phyloP scores from a whole-genome alignment of 2,113 vertebrate genomes.

The Neomonachus schauinslandi region DNA sequence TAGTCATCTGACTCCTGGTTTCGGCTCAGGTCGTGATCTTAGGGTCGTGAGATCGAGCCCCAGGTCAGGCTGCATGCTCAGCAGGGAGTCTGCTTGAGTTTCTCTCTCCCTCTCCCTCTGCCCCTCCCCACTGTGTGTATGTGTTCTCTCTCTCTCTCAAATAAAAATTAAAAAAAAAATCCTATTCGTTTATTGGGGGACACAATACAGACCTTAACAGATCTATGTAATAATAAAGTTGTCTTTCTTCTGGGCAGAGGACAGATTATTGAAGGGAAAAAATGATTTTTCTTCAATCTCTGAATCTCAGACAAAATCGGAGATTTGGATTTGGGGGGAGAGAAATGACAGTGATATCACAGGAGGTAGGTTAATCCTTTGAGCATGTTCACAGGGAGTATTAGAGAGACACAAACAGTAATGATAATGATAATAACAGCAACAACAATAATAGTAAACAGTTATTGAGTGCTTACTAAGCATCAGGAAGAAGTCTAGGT shows the following conservation, averaged over 20 bases:
- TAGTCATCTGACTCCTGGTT: background rate
- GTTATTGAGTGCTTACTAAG: too few species aligned
- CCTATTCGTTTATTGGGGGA: background rate
- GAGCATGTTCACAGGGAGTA: background rate
- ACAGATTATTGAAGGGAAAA: background rate
- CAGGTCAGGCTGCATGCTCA: background rate
- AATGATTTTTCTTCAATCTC: background rate
- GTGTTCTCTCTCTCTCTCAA: background rate
- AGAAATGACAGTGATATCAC: background rate
- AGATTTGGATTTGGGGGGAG: background rate
- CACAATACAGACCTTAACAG: background rate
- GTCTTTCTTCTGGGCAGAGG: background rate
- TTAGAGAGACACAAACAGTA: background rate
- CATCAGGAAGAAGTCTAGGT: background rate
- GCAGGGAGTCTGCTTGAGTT: background rate
- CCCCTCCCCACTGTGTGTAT: background rate
- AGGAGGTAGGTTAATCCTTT: background rate
- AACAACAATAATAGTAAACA: background rate
- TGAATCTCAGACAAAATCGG: background rate
- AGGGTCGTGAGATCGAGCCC: background rate
- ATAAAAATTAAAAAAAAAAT: background rate
- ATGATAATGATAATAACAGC: background rate
- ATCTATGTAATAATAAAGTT: background rate
- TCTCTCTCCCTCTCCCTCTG: background rate
- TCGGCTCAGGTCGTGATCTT: background rate